Percentiles rank a stretch among this genome's conserved stretches.
Conservation (phyloP, 1,140 invertebrate species). For the Eriocheir sinensis region DNA sequence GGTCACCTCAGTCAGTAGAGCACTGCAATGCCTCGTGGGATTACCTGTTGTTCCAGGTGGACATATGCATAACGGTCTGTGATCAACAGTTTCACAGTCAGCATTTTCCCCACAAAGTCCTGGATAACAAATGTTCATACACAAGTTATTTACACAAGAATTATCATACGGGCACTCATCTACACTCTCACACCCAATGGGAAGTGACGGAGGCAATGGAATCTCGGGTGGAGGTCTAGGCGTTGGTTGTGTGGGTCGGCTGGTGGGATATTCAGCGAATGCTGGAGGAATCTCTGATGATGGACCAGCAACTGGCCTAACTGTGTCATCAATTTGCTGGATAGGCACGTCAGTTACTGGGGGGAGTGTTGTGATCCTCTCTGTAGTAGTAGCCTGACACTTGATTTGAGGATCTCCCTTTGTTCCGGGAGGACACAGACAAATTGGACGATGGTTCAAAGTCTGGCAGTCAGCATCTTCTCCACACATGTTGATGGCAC, state of each 20-base stretch:
- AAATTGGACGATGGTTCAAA: constrained; percentile 80
- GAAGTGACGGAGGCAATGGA: constrained; percentile 59
- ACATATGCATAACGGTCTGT: constrained; percentile 82
- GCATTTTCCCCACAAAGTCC: constrained; percentile 89
- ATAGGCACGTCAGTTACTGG: constrained; percentile 32
- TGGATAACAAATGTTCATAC: constrained; percentile 88
- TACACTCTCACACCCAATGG: constrained; percentile 83
- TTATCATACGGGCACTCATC: constrained; percentile 88
- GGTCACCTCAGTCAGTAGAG: constrained; percentile 28
- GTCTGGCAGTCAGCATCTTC: constrained; percentile 81
- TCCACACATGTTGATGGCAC: constrained; percentile 84
- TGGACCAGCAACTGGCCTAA: constrained; percentile 40
- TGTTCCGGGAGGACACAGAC: constrained; percentile 80
- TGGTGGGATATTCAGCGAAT: constrained; percentile 37
- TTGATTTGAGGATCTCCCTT: constrained; percentile 79
- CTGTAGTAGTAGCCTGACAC: constrained; percentile 79
- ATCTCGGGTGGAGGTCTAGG: not conserved
- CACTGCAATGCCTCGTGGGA: constrained; percentile 89
- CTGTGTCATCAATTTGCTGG: not conserved
- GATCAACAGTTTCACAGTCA: constrained; percentile 84
- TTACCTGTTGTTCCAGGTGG: constrained; percentile 87
- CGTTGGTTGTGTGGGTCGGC: constrained; percentile 11
- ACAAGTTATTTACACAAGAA: constrained; percentile 87
- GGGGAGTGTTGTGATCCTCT: constrained; percentile 32
- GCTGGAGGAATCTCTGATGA: constrained; percentile 54